Percentiles rank a stretch among this genome's conserved stretches.
Conservation (phyloP, 23 tunicate genomes). For the Aplidium turbinatum region DNA sequence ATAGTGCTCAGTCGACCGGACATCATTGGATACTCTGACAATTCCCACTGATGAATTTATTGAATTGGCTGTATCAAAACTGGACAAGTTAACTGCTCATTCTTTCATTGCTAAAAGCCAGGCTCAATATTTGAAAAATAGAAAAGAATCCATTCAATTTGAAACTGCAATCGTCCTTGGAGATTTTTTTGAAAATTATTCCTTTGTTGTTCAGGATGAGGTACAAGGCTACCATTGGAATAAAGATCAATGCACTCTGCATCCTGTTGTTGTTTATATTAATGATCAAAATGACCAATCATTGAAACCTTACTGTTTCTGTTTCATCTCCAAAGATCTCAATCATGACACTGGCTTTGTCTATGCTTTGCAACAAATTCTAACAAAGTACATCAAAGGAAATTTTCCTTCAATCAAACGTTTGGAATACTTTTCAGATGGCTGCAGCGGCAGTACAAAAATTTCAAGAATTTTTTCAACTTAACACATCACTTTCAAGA, state of each 20-base stretch:
- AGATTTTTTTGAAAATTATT: conserved; percentile 37
- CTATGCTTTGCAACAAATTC: background rate
- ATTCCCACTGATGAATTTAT: conserved; percentile 19
- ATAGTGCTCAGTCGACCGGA: conserved; percentile 25
- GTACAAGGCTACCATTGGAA: conserved; percentile 13
- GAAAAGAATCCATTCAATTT: conserved; percentile 5
- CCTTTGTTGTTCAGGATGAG: conserved; percentile 23
- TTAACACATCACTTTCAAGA: conserved; percentile 7
- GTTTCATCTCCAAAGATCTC: background rate
- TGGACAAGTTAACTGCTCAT: conserved; percentile 27
- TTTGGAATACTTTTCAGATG: conserved; percentile 6
- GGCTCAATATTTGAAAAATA: conserved; percentile 19
- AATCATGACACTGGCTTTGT: conserved; percentile 10
- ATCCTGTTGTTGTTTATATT: conserved; percentile 5
- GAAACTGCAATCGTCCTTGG: conserved; percentile 16
- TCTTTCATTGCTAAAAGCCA: conserved; percentile 31
- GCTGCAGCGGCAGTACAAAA: conserved; percentile 10
- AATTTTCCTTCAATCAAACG: background rate
- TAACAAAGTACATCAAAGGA: background rate
- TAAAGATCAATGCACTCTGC: conserved; percentile 19
- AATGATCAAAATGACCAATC: background rate
- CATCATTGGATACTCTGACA: too few relatives aligned
- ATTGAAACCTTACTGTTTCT: too few relatives aligned
- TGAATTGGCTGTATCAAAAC: conserved; percentile 1
- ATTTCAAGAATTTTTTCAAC: conserved; percentile 15